Percentiles rank a stretch among this genome's conserved stretches.
Conservation (phyloP, 2,797 vertebrate genomes). For the Otolemur crassicaudatus region DNA sequence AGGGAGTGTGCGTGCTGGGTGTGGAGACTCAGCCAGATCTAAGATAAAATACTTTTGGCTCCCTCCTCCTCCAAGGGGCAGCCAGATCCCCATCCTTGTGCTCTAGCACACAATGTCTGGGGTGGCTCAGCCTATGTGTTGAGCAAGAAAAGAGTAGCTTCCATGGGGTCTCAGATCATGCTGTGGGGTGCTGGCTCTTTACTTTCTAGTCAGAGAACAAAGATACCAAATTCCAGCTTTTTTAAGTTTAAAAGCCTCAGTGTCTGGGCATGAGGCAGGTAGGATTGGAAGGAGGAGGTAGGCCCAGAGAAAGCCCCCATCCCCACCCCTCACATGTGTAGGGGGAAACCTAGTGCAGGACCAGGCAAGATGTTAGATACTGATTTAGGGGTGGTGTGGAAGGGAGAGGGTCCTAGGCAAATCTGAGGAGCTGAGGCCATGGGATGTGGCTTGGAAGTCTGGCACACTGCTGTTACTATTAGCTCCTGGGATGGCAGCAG, state of each 20-base stretch:
- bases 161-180: neutral
- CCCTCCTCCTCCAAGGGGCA: neutral
- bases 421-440: neutral
- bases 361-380: neutral
- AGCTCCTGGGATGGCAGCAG: neutral
- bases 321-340: neutral
- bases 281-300: neutral
- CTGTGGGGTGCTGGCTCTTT: neutral
- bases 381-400: neutral
- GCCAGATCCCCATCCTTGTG: neutral
- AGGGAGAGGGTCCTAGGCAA: constrained; percentile 28
- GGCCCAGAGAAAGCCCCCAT: neutral
- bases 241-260: constrained; percentile 50
- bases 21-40: constrained; percentile 42
- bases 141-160: neutral
- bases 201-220: constrained; percentile 21
- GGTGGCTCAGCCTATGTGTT: neutral
- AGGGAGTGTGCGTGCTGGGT: constrained; percentile 76
- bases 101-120: neutral
- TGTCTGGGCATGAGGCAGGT: neutral
- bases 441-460: neutral
- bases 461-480: neutral
- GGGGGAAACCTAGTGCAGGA: neutral
- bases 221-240: constrained; percentile 48
- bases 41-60: constrained; percentile 27